These are phyloP conservation scores for Antheraea yamamai DNA, from an alignment of 2,888 invertebrate species.

Conservation along the genomic window DNA sequence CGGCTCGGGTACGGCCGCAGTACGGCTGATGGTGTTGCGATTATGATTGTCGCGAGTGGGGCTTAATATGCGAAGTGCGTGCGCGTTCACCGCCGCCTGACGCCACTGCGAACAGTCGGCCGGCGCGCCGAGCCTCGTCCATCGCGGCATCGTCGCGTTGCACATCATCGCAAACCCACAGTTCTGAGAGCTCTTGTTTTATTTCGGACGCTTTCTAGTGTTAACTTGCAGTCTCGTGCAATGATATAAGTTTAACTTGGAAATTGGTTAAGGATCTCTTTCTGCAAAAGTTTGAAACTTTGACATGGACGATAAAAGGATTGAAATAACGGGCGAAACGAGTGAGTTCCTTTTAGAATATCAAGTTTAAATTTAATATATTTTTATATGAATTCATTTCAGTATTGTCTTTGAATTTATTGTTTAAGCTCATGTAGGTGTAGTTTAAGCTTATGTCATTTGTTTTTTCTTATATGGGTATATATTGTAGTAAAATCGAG, in stretches of 20 bases:
- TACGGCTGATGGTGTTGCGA: constrained; percentile 46
- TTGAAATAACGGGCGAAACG: constrained; percentile 50
- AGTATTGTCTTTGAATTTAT: not conserved
- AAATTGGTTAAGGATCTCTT: constrained; percentile 36
- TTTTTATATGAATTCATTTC: not conserved
- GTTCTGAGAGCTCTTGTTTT: constrained; percentile 60
- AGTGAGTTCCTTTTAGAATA: constrained; percentile 46
- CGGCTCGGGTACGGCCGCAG: constrained; percentile 23
- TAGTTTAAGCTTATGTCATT: not conserved
- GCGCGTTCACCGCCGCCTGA: constrained; percentile 68
- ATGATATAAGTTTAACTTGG: constrained; percentile 60
- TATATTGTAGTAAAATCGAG: not conserved
- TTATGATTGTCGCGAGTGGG: constrained; percentile 64
- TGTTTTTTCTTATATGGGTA: not conserved
- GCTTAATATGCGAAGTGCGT: constrained; percentile 78
- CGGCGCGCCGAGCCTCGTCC: constrained; percentile 45
- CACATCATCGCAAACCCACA: constrained; percentile 55
- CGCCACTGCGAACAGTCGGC: constrained; percentile 54
- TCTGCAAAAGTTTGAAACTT: constrained; percentile 31
- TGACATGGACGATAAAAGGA: constrained; percentile 43
- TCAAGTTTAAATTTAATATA: not conserved
- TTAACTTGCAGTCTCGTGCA: constrained; percentile 61
- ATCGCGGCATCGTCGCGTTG: constrained; percentile 43
- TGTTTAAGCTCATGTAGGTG: too few species aligned
- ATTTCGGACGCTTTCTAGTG: constrained; percentile 67